These are phyloP conservation scores for Macrotis lagotis DNA, from an alignment of 2,113 vertebrate genomes.

Conservation along the genomic window DNA sequence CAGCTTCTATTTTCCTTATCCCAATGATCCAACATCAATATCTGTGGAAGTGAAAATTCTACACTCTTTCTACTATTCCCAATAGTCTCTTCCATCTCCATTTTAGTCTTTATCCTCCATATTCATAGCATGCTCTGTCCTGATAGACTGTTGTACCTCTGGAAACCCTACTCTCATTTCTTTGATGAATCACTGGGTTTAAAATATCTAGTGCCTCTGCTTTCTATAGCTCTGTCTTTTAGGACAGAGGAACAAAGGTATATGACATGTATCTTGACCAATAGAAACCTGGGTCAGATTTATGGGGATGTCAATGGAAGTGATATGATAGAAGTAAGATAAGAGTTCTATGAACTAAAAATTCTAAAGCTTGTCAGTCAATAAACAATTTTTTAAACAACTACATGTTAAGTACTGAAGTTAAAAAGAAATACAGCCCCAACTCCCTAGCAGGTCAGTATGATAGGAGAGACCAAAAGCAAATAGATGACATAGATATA, in stretches of 20 bases:
- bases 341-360: neutral
- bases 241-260: neutral
- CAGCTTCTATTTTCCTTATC: neutral
- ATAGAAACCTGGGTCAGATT: neutral
- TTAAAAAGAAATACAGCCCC: neutral
- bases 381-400: too few species aligned
- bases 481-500: too few species aligned
- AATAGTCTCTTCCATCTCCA: neutral
- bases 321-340: neutral
- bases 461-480: neutral
- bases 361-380: neutral
- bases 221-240: neutral
- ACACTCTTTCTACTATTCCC: neutral
- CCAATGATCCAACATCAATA: neutral
- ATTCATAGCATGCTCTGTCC: neutral
- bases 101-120: neutral
- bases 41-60: neutral
- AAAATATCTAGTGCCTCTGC: neutral
- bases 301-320: neutral
- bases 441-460: neutral
- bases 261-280: neutral
- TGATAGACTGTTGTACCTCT: neutral
- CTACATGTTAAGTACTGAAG: neutral
- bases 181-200: neutral
- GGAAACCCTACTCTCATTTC: neutral